Evolutionary conservation across 2,888 invertebrate species (phyloP).

Genomic region (Pseudoips prasinana): DNA sequence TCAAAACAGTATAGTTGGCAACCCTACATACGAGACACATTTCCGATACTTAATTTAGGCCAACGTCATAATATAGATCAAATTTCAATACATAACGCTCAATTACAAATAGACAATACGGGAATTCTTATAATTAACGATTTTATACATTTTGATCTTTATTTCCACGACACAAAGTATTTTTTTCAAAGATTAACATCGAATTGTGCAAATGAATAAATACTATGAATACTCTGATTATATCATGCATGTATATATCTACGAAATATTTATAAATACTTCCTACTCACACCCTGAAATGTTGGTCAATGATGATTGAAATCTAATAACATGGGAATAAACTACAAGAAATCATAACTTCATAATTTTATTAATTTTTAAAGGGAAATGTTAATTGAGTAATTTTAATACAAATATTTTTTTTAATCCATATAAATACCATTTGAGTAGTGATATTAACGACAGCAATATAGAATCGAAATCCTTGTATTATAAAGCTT

Average conservation of each 20-base stretch:
- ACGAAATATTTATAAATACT: conserved; percentile 17
- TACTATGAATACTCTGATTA: conserved; percentile 6
- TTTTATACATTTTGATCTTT: conserved; percentile 10
- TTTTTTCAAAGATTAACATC: conserved; percentile 8
- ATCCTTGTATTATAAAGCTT: too few relatives aligned
- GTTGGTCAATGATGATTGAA: conserved; percentile 44
- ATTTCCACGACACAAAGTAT: conserved; percentile 5
- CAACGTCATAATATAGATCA: conserved; percentile 28
- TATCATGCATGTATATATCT: conserved; percentile 17
- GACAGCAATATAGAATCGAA: too few relatives aligned
- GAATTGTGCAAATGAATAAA: conserved; percentile 7
- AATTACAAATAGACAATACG: conserved; percentile 21
- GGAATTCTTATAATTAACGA: conserved; percentile 13
- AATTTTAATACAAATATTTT: too few relatives aligned
- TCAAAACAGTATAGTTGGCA: background rate
- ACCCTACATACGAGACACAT: too few relatives aligned
- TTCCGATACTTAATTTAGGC: conserved; percentile 31
- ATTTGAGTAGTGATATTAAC: too few relatives aligned
- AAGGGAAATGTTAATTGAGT: too few relatives aligned
- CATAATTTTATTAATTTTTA: too few relatives aligned
- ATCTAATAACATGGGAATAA: conserved; percentile 18
- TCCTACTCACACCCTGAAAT: conserved; percentile 45
- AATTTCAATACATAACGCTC: conserved; percentile 17
- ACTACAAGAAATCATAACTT: conserved; percentile 15
- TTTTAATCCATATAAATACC: too few relatives aligned